Conservation (phyloP, 2,888 invertebrate genomes). For the Gandaritis pyraliata region DNA sequence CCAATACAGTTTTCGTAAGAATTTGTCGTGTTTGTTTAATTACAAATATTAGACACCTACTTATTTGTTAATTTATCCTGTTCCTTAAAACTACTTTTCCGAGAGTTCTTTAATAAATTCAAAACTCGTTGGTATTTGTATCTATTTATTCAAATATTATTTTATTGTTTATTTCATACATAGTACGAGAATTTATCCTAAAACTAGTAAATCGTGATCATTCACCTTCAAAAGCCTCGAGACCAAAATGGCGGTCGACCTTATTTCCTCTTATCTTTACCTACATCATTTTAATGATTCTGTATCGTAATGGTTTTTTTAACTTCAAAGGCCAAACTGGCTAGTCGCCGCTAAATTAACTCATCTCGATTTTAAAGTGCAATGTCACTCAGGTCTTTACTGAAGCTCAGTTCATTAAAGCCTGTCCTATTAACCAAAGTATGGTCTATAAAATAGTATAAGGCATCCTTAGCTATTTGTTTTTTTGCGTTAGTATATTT, state of each 20-base stretch:
- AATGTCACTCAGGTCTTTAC: slow-evolving; percentile 9
- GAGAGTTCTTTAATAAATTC: too few relatives aligned
- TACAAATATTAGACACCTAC: too few relatives aligned
- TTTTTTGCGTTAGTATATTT: too few relatives aligned
- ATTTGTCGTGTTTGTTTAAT: too few relatives aligned
- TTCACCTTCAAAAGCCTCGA: not conserved
- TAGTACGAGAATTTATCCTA: too few relatives aligned
- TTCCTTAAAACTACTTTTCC: too few relatives aligned
- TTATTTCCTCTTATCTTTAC: not conserved
- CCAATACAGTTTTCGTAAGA: not conserved
- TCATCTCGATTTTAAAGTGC: slow-evolving; percentile 7
- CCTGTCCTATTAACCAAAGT: not conserved
- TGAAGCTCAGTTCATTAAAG: not conserved
- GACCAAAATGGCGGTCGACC: not conserved
- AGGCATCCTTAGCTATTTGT: too few relatives aligned
- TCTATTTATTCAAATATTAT: too few relatives aligned
- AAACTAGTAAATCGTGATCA: not conserved
- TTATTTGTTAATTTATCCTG: too few relatives aligned
- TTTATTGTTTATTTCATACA: too few relatives aligned
- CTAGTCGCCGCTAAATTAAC: slow-evolving; percentile 4
- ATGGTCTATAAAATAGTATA: too few relatives aligned
- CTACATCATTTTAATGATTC: not conserved
- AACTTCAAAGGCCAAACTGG: slow-evolving; percentile 13
- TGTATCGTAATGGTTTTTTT: not conserved
- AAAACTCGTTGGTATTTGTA: too few relatives aligned